Evolutionary conservation across 2,113 vertebrate species (phyloP).

Genomic region (Archocentrus centrarchus): DNA sequence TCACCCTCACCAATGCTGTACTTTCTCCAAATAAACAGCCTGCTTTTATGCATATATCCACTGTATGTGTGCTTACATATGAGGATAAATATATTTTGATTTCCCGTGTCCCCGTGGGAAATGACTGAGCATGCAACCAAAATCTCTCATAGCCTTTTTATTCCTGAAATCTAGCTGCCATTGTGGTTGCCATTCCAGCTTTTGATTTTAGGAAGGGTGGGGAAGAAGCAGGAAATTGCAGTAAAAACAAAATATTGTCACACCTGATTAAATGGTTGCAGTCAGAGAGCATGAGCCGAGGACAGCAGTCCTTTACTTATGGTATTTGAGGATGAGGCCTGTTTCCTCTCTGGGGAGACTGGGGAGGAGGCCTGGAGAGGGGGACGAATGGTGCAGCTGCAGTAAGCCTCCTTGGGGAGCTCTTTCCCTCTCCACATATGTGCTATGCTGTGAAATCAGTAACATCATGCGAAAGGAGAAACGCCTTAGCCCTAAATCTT

Average conservation of each 20-base stretch:
- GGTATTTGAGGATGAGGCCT: constrained; percentile 48
- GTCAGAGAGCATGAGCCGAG: constrained; percentile 7
- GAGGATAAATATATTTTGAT: not conserved
- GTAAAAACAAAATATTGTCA: constrained; percentile 50
- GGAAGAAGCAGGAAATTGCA: constrained; percentile 6
- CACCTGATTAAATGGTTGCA: constrained; percentile 40
- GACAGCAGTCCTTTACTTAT: constrained; percentile 26
- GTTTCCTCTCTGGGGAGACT: constrained; percentile 42
- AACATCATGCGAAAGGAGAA: constrained; percentile 43
- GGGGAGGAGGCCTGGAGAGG: constrained; percentile 29
- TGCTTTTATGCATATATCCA: not conserved
- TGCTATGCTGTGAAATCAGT: constrained; percentile 32
- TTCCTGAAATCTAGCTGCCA: not conserved
- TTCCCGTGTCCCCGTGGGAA: not conserved
- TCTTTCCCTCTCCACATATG: constrained; percentile 34
- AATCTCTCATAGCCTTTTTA: not conserved
- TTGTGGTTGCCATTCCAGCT: constrained; percentile 9
- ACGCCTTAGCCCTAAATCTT: constrained; percentile 39
- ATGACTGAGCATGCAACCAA: not conserved
- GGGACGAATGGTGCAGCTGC: constrained; percentile 48
- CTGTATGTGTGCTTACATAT: not conserved
- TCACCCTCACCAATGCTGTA: not conserved
- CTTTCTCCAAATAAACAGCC: fast-evolving
- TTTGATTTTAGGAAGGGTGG: not conserved
- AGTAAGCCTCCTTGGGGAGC: constrained; percentile 43